Percentiles rank a stretch among this genome's conserved stretches.
phyloP scores from a whole-genome alignment of 2,888 invertebrate genomes.

The Drosophila falleni region DNA sequence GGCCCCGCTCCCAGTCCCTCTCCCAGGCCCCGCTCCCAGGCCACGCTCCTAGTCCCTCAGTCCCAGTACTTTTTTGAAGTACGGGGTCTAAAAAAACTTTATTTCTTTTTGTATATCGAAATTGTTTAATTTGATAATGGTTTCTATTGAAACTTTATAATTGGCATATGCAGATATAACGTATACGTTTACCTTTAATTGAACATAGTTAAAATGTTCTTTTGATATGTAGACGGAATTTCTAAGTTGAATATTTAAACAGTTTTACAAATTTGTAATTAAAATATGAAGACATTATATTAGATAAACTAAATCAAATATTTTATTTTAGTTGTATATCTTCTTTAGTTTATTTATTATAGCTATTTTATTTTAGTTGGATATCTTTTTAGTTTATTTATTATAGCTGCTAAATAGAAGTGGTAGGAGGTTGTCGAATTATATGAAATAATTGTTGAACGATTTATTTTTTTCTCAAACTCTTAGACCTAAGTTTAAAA shows the following conservation, averaged over 20 bases:
- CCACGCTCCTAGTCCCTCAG: no score
- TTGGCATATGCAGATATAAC: background rate
- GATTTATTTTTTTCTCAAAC: conserved; percentile 21
- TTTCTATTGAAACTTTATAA: background rate
- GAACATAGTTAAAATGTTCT: no score
- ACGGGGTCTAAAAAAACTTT: no score
- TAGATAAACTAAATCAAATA: no score
- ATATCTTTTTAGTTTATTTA: no score
- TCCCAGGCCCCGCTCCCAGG: no score
- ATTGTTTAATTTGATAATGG: background rate
- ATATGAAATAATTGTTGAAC: background rate
- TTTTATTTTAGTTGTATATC: background rate
- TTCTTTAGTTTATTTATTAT: background rate
- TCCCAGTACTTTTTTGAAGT: no score
- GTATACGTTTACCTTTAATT: background rate
- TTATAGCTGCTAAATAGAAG: background rate
- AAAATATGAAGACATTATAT: no score
- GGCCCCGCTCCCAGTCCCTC: no score
- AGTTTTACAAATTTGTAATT: background rate
- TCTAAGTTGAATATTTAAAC: background rate
- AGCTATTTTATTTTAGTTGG: no score
- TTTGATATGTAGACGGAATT: background rate
- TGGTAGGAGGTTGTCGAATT: background rate
- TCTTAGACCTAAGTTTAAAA: conserved; percentile 16
- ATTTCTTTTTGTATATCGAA: no score